Evolutionary conservation across 2,888 invertebrate genomes (phyloP).

Genomic region (Lochmaea crataegi): DNA sequence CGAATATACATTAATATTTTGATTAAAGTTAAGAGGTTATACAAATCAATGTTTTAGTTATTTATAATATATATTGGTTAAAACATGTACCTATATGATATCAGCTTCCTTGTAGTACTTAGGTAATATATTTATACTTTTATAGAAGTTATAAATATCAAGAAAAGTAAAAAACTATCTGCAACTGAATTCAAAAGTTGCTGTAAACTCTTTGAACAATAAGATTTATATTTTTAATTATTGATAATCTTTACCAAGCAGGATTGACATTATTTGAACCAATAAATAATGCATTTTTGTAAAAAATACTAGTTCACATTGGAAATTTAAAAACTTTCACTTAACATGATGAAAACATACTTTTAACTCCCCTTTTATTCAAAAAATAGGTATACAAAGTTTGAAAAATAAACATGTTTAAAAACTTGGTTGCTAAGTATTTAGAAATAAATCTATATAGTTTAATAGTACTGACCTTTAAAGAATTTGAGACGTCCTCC

Average conservation of each 20-base stretch:
- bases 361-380: not conserved
- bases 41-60: too few relatives aligned
- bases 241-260: not conserved
- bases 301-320: not conserved
- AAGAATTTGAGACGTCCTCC: slow-evolving; percentile 85
- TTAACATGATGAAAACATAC: not conserved
- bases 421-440: not conserved
- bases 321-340: slow-evolving; percentile 5
- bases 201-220: not conserved
- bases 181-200: not conserved
- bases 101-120: too few relatives aligned
- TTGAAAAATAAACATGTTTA: slow-evolving; percentile 3
- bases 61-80: too few relatives aligned
- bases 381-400: not conserved
- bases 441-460: not conserved
- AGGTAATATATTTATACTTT: too few relatives aligned
- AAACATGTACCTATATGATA: too few relatives aligned
- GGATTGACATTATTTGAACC: not conserved
- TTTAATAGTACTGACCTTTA: slow-evolving; percentile 69
- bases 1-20: too few relatives aligned
- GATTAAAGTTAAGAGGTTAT: too few relatives aligned
- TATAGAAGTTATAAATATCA: too few relatives aligned
- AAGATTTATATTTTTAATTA: not conserved
- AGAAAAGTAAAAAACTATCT: not conserved
- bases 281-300: not conserved